phyloP scores from a whole-genome alignment of 2,113 vertebrate genomes.

The Heterocephalus glaber region DNA sequence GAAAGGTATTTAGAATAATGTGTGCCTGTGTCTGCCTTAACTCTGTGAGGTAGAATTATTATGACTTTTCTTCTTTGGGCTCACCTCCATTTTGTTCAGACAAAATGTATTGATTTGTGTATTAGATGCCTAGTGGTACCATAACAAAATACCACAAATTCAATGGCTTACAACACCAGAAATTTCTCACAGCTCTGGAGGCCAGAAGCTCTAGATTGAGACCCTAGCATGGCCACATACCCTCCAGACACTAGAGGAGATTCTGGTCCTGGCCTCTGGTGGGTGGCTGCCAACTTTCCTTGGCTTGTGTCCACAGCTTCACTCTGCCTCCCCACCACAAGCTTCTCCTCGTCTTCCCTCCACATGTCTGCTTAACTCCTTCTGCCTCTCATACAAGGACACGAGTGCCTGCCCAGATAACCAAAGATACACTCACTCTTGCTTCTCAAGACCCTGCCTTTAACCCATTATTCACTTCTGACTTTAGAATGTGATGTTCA shows the following conservation, averaged over 20 bases:
- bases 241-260: background rate
- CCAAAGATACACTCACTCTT: background rate
- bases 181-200: background rate
- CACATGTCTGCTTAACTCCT: background rate
- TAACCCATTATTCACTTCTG: background rate
- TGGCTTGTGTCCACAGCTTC: background rate
- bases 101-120: background rate
- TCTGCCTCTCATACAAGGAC: background rate
- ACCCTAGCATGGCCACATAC: rapidly evolving
- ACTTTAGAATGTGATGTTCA: background rate
- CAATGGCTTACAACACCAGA: background rate
- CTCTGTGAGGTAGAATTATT: background rate
- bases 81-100: background rate
- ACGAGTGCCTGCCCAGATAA: background rate
- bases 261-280: background rate
- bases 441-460: background rate
- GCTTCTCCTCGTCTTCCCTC: background rate
- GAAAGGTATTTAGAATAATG: background rate
- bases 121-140: background rate
- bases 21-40: background rate
- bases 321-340: background rate
- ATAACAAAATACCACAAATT: background rate
- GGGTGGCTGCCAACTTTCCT: rapidly evolving
- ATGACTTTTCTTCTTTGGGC: background rate
- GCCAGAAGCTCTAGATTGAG: background rate